Base-by-base conservation (phyloP, 2,797 vertebrate species). In the Fundulus diaphanus region DNA sequence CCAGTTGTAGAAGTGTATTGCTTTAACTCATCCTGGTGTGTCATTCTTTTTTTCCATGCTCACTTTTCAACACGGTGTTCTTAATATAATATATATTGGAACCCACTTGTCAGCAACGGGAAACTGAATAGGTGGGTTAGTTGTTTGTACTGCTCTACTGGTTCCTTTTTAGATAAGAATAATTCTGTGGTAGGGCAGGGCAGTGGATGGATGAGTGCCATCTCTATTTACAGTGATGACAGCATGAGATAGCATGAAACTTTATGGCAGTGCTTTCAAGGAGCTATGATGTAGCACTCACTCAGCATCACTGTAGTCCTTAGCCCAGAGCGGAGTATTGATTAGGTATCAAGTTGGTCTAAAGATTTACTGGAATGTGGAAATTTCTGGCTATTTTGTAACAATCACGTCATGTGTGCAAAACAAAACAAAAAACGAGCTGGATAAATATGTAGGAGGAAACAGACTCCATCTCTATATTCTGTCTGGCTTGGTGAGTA, bases 181-280 rank as follows among this genome's bases (percentile, higher is more conserved):
- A 82, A 71, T 76, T 82, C 77, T 72, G 65, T 56, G 42, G 48
- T 72, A 57, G 57, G 65, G 67, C 48, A 27, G 18, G 52, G 48
- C 44, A 16, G 24, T 3, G 40, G 33, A 48, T 42, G 56, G 67
- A 33, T 83, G 49, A 73, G 82, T 86, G 83, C 74, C 85, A 82
- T 85, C 81, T 88, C 85, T 80, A 71, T 80, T 84, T 86, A 73
- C 85, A 84, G 85, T 27, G 86, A 89, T 84, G 90, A 93, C 89
- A 89, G 84, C 81, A 78, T 8, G 22, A 82, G 74, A 85, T 85
- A 88, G 77, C 74, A 46, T 9, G 78, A 85, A 77, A 85, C 68
- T 71, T 40, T 44, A 70, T 71, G 44, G 71, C 74, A 70, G 77
- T 69, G 16, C 77, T 70, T 75, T 67, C 16, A 33, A 74, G 78